Evolutionary conservation across 2,888 invertebrate genomes (phyloP).

Genomic region (Rhyacophila evoluta): DNA sequence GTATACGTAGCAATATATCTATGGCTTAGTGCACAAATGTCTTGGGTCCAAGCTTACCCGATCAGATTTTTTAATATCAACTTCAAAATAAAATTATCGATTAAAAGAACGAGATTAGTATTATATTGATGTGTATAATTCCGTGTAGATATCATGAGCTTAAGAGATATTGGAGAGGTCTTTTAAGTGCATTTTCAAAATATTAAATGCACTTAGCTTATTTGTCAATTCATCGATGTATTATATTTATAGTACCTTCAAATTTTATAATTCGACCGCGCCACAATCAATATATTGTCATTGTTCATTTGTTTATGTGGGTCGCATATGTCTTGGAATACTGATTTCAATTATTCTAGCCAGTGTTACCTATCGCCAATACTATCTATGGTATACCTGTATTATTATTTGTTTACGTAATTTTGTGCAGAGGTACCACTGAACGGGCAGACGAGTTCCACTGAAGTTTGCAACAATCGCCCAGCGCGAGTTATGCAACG

Average conservation of each 20-base stretch:
- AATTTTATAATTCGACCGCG: neutral
- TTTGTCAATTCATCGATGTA: too few relatives aligned
- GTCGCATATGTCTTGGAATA: neutral
- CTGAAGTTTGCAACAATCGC: neutral
- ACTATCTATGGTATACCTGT: slow-evolving; percentile 1
- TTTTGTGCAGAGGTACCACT: slow-evolving; percentile 12
- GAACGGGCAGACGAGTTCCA: neutral
- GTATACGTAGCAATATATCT: too few relatives aligned
- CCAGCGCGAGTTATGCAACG: neutral
- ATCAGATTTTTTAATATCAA: too few relatives aligned
- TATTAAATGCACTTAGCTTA: too few relatives aligned
- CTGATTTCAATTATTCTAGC: slow-evolving; percentile 3
- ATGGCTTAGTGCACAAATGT: too few relatives aligned
- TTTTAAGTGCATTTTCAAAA: too few relatives aligned
- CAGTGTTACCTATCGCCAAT: neutral
- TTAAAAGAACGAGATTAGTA: too few relatives aligned
- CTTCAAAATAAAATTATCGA: too few relatives aligned
- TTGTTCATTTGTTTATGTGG: neutral
- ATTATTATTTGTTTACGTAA: slow-evolving; percentile 31
- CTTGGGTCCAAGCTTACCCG: too few relatives aligned
- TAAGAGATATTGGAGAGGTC: too few relatives aligned
- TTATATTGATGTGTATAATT: too few relatives aligned
- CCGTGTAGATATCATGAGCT: too few relatives aligned
- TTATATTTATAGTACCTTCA: neutral
- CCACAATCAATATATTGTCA: neutral